Evolutionary conservation across 2,888 invertebrate genomes (phyloP), one percentile per base, ranked within the genome.

Genomic region (Nesidiocoris tenuis): DNA sequence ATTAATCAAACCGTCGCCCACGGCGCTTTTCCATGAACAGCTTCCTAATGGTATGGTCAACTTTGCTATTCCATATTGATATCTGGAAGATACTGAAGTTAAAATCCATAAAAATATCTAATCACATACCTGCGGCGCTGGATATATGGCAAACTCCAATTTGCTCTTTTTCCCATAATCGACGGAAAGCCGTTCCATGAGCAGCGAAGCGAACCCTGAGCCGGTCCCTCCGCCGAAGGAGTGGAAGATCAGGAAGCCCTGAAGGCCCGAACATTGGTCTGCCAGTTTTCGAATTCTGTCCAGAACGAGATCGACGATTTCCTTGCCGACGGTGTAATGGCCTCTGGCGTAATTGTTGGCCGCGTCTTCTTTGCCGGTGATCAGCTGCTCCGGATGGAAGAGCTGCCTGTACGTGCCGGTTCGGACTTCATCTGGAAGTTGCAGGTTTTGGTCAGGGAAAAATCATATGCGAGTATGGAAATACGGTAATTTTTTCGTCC

Each of bases 331-430:
- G 80, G 96, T 97, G 88, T 97, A 98, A 86, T 97, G 97, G 77
- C 97, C 97, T 82, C 97, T 91, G 77, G 97, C 97, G 81, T 97
- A 97, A 87, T 97, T 97, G 87, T 98, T 97, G 81, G 97, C 97
- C 65, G 97, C 96, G 83, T 96, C 96, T 86, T 96, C 96, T 85
- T 97, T 97, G 81, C 96, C 96, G 81, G 95, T 95, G 85, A 96
- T 95, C 84, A 96, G 88, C 86, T 97, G 96, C 86, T 97, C 96
- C 78, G 96, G 97, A 85, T 97, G 97, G 90, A 96, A 97, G 83
- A 97, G 89, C 85, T 95, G 95, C 79, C 95, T 89, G 88, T 97
- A 97, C 81, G 94, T 94, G 82, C 95, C 95, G 74, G 94, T 94
- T 82, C 95, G 90, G 80, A 95, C 94, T 87, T 95, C 94, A 86